Evolutionary conservation across 2,888 invertebrate species (phyloP).

Genomic region (Embidobia sp.): DNA sequence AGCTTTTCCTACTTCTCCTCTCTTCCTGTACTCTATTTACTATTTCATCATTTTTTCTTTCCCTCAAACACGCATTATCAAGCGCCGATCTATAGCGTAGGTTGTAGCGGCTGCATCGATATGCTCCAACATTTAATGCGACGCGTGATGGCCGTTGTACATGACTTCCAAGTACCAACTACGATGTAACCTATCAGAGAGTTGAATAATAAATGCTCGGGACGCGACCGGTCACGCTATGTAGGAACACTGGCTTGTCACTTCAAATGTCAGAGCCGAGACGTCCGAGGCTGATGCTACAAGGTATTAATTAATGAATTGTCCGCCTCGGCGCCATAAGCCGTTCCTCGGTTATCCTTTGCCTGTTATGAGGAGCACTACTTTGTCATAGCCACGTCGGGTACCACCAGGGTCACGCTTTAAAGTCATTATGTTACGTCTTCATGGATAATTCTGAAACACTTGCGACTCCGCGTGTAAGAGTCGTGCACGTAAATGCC

Average conservation of each 20-base stretch:
- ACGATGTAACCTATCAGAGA: slow-evolving; percentile 76
- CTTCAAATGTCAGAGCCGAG: slow-evolving; percentile 78
- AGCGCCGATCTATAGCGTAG: slow-evolving; percentile 40
- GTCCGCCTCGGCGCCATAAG: slow-evolving; percentile 64
- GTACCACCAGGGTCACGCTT: slow-evolving; percentile 37
- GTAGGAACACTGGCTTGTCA: slow-evolving; percentile 79
- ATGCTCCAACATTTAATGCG: slow-evolving; percentile 72
- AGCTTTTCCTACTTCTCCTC: too few species aligned
- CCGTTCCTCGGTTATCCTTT: slow-evolving; percentile 49
- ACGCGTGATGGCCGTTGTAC: slow-evolving; percentile 72
- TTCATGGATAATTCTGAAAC: slow-evolving; percentile 49
- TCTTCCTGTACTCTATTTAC: slow-evolving; percentile 2
- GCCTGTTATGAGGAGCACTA: slow-evolving; percentile 50
- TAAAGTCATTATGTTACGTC: slow-evolving; percentile 39
- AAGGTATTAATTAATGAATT: slow-evolving; percentile 79
- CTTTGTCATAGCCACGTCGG: slow-evolving; percentile 44
- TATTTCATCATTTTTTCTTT: slow-evolving; percentile 23
- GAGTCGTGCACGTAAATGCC: not conserved
- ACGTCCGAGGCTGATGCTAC: slow-evolving; percentile 73
- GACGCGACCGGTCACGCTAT: slow-evolving; percentile 78
- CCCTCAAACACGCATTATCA: slow-evolving; percentile 28
- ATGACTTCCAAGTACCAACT: slow-evolving; percentile 73
- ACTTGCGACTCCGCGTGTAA: not conserved
- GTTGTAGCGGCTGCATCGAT: slow-evolving; percentile 66
- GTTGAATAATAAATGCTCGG: slow-evolving; percentile 79